Conservation (phyloP, 2,113 vertebrate species). For the Equus przewalskii region DNA sequence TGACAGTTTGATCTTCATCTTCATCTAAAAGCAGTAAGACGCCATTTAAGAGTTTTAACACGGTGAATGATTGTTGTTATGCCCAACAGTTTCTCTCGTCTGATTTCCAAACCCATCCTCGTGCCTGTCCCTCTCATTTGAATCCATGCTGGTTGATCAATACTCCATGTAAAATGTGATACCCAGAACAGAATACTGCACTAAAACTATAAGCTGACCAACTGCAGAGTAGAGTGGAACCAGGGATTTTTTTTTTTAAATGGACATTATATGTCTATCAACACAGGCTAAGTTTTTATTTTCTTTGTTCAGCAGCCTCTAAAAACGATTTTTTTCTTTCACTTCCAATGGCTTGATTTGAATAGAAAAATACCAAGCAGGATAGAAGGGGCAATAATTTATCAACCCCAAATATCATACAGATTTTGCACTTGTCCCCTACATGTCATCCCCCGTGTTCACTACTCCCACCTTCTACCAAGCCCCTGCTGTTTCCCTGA, state of each 20-base stretch:
- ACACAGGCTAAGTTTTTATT: not conserved
- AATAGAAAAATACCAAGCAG: not conserved
- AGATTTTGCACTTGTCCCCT: conserved; percentile 6
- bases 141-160: not conserved
- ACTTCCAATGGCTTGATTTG: conserved; percentile 36
- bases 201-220: not conserved
- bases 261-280: not conserved
- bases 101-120: not conserved
- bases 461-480: not conserved
- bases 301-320: conserved; percentile 15
- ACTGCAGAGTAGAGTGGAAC: not conserved
- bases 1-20: not conserved
- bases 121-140: not conserved
- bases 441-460: conserved; percentile 22
- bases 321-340: conserved; percentile 31
- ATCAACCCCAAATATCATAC: conserved; percentile 34
- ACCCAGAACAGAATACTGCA: not conserved
- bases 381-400: not conserved
- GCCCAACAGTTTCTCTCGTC: not conserved
- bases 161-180: not conserved
- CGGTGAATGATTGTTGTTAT: not conserved
- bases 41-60: not conserved
- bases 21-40: conserved; percentile 15
- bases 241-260: conserved; percentile 34
- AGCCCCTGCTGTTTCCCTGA: conserved; percentile 47